Evolutionary conservation across 2,797 vertebrate genomes (phyloP).

Genomic region (Rhynchotus rufescens): DNA sequence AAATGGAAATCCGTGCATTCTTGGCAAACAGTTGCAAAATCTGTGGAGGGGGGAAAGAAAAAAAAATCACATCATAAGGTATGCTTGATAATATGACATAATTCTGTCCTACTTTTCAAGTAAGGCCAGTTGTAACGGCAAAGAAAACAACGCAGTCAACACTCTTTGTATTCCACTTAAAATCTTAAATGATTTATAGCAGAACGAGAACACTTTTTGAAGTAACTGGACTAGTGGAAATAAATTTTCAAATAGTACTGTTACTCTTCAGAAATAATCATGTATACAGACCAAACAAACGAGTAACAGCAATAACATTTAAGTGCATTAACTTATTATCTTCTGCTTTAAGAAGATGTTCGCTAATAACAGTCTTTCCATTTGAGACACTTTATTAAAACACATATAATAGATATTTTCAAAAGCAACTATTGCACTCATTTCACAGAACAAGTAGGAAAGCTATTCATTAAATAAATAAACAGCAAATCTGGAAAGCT

Average conservation of each 20-base stretch:
- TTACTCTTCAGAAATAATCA: background rate
- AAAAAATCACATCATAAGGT: background rate
- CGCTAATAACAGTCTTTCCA: background rate
- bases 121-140: background rate
- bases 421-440: background rate
- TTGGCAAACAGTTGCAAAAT: constrained; percentile 95
- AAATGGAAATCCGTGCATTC: constrained; percentile 99
- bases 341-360: background rate
- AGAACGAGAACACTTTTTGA: background rate
- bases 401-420: background rate
- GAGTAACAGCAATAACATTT: background rate
- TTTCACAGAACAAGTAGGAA: background rate
- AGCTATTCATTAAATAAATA: background rate
- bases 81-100: background rate
- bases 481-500: background rate
- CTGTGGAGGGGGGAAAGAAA: constrained; percentile 73
- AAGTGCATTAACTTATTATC: background rate
- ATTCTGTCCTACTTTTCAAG: background rate
- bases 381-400: background rate
- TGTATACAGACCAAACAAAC: background rate
- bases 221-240: background rate
- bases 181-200: background rate
- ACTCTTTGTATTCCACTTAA: background rate
- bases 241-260: background rate
- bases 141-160: background rate